A percentile compares a stretch with the other conserved stretches of the same genome.
Evolutionary conservation across 1,140 invertebrate genomes (phyloP).

Genomic region (Aleiodes sp.): DNA sequence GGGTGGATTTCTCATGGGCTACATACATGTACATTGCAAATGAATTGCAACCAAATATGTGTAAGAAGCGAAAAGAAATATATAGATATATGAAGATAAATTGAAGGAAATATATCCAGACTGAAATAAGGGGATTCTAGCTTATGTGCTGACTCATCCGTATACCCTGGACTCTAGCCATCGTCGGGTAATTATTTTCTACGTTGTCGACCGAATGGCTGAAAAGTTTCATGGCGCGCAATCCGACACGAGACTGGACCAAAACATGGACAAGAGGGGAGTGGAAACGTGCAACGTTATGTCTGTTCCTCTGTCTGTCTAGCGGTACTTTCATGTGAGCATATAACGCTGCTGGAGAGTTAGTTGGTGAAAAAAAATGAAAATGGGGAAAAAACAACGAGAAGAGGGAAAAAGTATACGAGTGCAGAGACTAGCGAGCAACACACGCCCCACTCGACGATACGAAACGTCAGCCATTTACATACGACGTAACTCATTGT

Average conservation of each 20-base stretch:
- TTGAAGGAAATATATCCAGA: not conserved
- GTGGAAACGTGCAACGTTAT: constrained; percentile 27
- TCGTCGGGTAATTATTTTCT: constrained; percentile 42
- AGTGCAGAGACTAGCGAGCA: constrained; percentile 17
- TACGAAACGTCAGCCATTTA: constrained; percentile 24
- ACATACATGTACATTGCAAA: too few species aligned
- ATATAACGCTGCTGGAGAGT: not conserved
- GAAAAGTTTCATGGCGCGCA: constrained; percentile 36
- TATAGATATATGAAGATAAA: not conserved
- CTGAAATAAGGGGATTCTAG: constrained; percentile 37
- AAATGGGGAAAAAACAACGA: too few species aligned
- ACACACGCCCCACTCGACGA: constrained; percentile 12
- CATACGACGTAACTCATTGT: constrained; percentile 31
- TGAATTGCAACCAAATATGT: too few species aligned
- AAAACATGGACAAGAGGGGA: not conserved
- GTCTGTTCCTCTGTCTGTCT: not conserved
- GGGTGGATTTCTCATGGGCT: too few species aligned
- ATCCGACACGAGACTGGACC: constrained; percentile 24
- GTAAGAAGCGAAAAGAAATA: too few species aligned
- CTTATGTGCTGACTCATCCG: constrained; percentile 38
- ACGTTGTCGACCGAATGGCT: constrained; percentile 35
- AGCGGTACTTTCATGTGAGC: constrained; percentile 15
- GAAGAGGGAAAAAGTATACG: constrained; percentile 2
- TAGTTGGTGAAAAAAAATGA: constrained; percentile 10
- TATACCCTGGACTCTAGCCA: constrained; percentile 34